Conservation (phyloP, 2,888 invertebrate genomes). For the Scelioninae gen. 1 region DNA sequence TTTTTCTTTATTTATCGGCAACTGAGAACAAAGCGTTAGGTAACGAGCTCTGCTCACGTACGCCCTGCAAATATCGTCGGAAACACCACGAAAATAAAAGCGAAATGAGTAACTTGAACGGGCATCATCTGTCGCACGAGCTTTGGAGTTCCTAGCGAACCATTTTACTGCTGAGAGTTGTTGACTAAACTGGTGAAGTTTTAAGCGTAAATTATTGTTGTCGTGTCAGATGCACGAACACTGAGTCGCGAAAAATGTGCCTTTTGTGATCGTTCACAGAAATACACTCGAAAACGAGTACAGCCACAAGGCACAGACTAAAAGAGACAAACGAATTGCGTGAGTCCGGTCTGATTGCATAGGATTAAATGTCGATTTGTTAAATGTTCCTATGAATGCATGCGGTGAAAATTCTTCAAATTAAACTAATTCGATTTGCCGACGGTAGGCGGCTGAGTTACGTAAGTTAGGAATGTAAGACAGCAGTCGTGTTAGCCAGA, state of each 20-base stretch:
- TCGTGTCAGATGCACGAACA: slow-evolving; percentile 63
- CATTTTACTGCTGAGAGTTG: slow-evolving; percentile 82
- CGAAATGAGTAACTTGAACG: no score
- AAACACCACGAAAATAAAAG: no score
- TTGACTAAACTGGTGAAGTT: slow-evolving; percentile 80
- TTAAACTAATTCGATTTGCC: slow-evolving; percentile 13
- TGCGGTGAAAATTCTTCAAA: slow-evolving; percentile 41
- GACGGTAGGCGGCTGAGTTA: background rate
- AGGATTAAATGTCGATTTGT: slow-evolving; percentile 60
- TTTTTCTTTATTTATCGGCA: slow-evolving; percentile 76
- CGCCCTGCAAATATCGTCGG: slow-evolving; percentile 34
- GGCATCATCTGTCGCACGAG: slow-evolving; percentile 69
- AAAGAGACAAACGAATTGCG: slow-evolving; percentile 23
- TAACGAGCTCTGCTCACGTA: slow-evolving; percentile 75
- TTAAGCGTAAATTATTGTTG: slow-evolving; percentile 81
- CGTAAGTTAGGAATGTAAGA: slow-evolving; percentile 44
- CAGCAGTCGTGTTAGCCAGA: slow-evolving; percentile 53
- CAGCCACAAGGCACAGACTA: slow-evolving; percentile 4
- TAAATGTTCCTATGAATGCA: slow-evolving; percentile 69
- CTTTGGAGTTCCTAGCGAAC: slow-evolving; percentile 79
- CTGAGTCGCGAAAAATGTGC: slow-evolving; percentile 74
- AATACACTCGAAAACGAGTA: no score
- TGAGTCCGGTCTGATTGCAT: slow-evolving; percentile 50
- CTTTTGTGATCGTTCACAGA: slow-evolving; percentile 74
- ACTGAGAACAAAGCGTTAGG: slow-evolving; percentile 73